Conservation (phyloP, 2,888 invertebrate genomes). For the Gerris lacustris region DNA sequence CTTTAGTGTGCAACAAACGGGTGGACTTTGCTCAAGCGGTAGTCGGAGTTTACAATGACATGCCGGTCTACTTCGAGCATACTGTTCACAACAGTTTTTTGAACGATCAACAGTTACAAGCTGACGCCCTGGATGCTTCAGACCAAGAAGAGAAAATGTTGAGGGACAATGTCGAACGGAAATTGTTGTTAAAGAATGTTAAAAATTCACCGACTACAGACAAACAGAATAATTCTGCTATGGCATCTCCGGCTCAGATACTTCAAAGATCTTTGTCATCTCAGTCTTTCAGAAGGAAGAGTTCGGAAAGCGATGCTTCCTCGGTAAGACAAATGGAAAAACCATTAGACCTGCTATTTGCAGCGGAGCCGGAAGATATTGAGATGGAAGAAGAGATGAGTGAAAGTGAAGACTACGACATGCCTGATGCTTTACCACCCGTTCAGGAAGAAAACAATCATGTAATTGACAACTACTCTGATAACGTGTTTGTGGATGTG, state of each 20-base stretch:
- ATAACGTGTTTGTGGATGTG: not conserved
- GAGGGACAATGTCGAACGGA: constrained; percentile 16
- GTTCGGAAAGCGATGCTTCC: constrained; percentile 11
- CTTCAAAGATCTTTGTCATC: constrained; percentile 1
- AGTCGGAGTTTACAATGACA: constrained; percentile 23
- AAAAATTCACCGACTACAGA: not conserved
- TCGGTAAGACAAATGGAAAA: not conserved
- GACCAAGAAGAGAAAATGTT: constrained; percentile 35
- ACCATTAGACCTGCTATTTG: not conserved
- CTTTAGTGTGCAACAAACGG: constrained; percentile 27
- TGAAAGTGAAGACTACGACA: constrained; percentile 1
- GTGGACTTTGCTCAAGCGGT: constrained; percentile 27
- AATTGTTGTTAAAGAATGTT: constrained; percentile 3
- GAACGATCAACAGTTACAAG: constrained; percentile 50
- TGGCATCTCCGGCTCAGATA: not conserved
- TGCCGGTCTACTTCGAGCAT: constrained; percentile 39
- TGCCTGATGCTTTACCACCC: not conserved
- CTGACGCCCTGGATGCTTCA: constrained; percentile 37
- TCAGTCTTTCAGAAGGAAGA: not conserved
- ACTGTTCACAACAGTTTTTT: constrained; percentile 62
- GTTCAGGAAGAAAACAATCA: not conserved
- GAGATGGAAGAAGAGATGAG: constrained; percentile 7
- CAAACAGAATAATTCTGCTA: not conserved
- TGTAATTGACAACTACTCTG: not conserved
- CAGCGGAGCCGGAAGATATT: not conserved